Base-by-base conservation (phyloP, 2,113 vertebrate species). In the Poeciliopsis prolifica region DNA sequence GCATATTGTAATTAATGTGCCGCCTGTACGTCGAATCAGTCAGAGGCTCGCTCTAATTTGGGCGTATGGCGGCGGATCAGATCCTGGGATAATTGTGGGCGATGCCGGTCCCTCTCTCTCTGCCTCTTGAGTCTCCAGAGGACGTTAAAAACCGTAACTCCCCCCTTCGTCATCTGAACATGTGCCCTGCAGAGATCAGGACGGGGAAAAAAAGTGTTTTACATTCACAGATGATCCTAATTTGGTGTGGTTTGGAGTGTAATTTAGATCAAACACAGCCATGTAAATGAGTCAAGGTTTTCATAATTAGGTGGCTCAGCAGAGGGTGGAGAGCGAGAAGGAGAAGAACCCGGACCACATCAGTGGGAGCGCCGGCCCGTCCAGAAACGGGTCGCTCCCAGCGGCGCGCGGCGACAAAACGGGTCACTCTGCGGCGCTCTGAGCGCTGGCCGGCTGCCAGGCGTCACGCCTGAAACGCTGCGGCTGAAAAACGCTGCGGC, bases 221-320 rank as follows among this genome's bases (percentile, higher is more conserved):
- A 86, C 95, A 95, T 96, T 96, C 96, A 96, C 96, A 98, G 97
- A 98, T 98, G 97, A 97, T 97, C 95, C 95, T 96, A 96, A 98
- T 99, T 99, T 98, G 97, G 96, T 98, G 97, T 94, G 97, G 97
- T 99, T 98, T 97, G 94, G 96, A 97, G 96, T 96, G 95, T 96
- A 97, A 99, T 99, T 98, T 97, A 98, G 97, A 99, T 99, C 97
- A 99, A 99, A 98, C 96, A 93, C 92, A 94, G 95, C 95, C 96
- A 97, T 97, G 97, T 97, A 98, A 98, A 99, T 97, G 96, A 98
- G 96, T 97, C 97, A 96, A 96, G 95, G 94, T 95, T 97, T 91
- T 96, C 96, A 96, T 98, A 98, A 98, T 99, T 97, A 97, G 96
- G 96, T 96, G 95, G 95, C 95, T 97, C 94, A 93, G 95, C 95